phyloP scores from a whole-genome alignment of 2,797 vertebrate genomes.

The Schizopygopsis pylzovi region DNA sequence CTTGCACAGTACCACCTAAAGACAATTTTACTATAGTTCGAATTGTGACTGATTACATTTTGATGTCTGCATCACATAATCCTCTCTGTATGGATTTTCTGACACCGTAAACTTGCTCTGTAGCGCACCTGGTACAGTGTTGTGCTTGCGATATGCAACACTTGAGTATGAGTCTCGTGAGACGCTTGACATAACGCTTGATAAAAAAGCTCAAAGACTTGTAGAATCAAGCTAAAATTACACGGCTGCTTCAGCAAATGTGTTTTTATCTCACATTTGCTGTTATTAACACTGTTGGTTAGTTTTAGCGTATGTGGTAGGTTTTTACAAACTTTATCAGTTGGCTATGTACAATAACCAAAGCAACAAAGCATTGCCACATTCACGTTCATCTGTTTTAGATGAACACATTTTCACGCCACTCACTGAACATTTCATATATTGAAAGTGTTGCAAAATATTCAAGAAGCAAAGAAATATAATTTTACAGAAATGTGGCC shows the following conservation, averaged over 20 bases:
- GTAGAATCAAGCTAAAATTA: not conserved
- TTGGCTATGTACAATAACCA: not conserved
- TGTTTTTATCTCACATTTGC: not conserved
- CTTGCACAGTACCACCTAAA: not conserved
- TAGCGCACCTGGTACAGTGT: not conserved
- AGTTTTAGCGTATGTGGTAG: not conserved
- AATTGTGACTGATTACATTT: not conserved
- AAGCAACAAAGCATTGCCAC: not conserved
- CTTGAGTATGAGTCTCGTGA: not conserved
- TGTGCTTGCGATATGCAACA: not conserved
- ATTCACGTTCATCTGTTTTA: not conserved
- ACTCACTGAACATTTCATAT: not conserved
- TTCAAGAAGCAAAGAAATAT: not conserved
- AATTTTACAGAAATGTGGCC: not conserved
- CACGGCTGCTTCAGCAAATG: not conserved
- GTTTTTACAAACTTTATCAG: not conserved
- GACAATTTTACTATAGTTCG: not conserved
- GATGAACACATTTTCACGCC: no score
- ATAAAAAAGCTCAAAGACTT: not conserved
- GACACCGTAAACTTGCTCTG: not conserved
- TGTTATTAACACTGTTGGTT: not conserved
- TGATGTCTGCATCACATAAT: not conserved
- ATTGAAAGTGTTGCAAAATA: not conserved
- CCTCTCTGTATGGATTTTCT: not conserved
- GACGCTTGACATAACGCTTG: not conserved